Percentiles rank a stretch among this genome's conserved stretches.
Conservation (phyloP, 2,888 invertebrate species). For the Folsomia manolachei region DNA sequence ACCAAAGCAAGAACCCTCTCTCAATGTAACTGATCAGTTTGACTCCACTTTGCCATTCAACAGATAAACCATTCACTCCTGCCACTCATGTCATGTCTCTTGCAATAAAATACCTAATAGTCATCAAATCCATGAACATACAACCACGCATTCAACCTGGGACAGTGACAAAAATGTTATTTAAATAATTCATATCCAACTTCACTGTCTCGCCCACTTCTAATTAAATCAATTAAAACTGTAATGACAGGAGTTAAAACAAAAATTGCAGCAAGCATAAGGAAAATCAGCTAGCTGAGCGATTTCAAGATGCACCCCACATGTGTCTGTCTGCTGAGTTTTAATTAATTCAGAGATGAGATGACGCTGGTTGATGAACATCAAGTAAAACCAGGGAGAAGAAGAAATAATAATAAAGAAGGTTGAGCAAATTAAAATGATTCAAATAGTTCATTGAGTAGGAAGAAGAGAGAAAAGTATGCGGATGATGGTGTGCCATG, state of each 20-base stretch:
- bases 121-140: too few species aligned
- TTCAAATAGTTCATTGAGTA: neutral
- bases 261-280: neutral
- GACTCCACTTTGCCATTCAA: neutral
- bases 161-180: neutral
- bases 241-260: neutral
- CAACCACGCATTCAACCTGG: neutral
- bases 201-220: neutral
- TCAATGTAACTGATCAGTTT: neutral
- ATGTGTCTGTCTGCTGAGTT: neutral
- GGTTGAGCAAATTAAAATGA: neutral
- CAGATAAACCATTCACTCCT: neutral
- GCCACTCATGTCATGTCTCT: too few species aligned
- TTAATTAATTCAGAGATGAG: neutral
- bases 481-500: neutral
- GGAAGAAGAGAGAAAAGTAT: neutral
- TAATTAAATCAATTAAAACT: conserved; percentile 8
- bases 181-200: too few species aligned
- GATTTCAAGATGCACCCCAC: too few species aligned
- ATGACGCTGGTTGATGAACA: neutral
- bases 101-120: too few species aligned
- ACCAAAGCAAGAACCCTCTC: neutral
- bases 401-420: neutral
- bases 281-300: neutral
- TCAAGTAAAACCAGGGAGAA: neutral